Conservation (phyloP, 2,888 invertebrate species). For the Temnothorax rugatulus region DNA sequence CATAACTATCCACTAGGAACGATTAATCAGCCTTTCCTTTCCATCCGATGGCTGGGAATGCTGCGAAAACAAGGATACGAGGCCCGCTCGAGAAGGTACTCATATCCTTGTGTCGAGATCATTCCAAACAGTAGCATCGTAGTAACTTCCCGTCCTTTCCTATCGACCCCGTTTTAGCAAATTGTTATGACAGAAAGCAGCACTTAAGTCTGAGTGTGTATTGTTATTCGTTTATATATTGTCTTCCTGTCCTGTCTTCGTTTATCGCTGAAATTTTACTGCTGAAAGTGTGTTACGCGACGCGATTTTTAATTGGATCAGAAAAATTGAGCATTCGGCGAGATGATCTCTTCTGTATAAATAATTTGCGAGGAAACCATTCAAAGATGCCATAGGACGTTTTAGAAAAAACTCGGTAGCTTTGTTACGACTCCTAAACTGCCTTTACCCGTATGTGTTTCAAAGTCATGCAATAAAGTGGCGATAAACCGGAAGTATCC, state of each 20-base stretch:
- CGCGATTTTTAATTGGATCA: constrained; percentile 21
- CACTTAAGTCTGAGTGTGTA: constrained; percentile 72
- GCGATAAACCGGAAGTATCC: constrained; percentile 17
- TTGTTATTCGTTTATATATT: constrained; percentile 66
- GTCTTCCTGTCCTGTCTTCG: constrained; percentile 38
- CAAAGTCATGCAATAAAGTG: constrained; percentile 49
- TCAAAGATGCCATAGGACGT: constrained; percentile 5
- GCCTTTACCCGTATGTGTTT: constrained; percentile 33
- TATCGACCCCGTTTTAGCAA: constrained; percentile 72
- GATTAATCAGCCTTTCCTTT: constrained; percentile 75
- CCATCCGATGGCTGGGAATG: constrained; percentile 68
- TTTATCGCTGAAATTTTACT: constrained; percentile 49
- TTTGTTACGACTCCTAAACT: constrained; percentile 26
- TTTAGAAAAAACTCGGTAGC: constrained; percentile 24
- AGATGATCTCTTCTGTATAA: not conserved
- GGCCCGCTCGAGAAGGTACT: constrained; percentile 68
- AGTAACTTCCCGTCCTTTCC: constrained; percentile 69
- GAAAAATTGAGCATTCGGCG: not conserved
- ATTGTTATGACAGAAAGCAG: constrained; percentile 81
- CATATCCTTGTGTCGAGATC: constrained; percentile 75
- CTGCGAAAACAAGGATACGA: constrained; percentile 77
- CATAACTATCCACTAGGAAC: constrained; percentile 61
- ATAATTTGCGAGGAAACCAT: not conserved
- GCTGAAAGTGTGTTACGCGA: not conserved
- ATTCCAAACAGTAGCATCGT: constrained; percentile 76